Conservation (phyloP, 2,888 invertebrate species). For the Willowsia nigromaculata region DNA sequence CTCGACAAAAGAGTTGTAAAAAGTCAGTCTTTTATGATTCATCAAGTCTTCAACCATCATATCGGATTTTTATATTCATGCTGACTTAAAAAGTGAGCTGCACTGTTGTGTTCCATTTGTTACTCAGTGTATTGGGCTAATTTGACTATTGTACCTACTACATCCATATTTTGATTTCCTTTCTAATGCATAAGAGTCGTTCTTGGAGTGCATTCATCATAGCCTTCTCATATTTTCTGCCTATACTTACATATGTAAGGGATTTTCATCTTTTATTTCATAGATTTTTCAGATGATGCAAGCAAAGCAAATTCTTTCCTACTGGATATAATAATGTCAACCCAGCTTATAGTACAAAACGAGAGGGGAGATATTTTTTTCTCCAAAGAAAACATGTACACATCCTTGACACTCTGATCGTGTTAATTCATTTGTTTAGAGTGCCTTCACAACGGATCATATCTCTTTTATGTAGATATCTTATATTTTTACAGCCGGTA, state of each 20-base stretch:
- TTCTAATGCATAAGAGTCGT: too few relatives aligned
- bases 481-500: conserved; percentile 5
- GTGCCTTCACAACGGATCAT: background rate
- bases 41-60: conserved; percentile 15
- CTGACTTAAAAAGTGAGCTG: background rate
- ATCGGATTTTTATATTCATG: background rate
- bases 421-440: too few relatives aligned
- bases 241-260: background rate
- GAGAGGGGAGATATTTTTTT: too few relatives aligned
- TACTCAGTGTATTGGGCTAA: background rate
- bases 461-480: background rate
- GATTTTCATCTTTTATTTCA: too few relatives aligned
- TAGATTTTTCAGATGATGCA: too few relatives aligned
- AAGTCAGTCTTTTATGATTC: conserved; percentile 42
- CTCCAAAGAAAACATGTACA: too few relatives aligned
- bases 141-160: background rate
- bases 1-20: background rate
- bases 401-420: too few relatives aligned
- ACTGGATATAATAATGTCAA: too few relatives aligned
- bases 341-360: too few relatives aligned
- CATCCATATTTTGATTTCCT: background rate
- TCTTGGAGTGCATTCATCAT: too few relatives aligned
- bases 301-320: too few relatives aligned
- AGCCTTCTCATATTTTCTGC: too few relatives aligned
- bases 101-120: background rate